A percentile compares a stretch with the other conserved stretches of the same genome.
Conservation (phyloP, 2,113 vertebrate species). For the Rostratula benghalensis region DNA sequence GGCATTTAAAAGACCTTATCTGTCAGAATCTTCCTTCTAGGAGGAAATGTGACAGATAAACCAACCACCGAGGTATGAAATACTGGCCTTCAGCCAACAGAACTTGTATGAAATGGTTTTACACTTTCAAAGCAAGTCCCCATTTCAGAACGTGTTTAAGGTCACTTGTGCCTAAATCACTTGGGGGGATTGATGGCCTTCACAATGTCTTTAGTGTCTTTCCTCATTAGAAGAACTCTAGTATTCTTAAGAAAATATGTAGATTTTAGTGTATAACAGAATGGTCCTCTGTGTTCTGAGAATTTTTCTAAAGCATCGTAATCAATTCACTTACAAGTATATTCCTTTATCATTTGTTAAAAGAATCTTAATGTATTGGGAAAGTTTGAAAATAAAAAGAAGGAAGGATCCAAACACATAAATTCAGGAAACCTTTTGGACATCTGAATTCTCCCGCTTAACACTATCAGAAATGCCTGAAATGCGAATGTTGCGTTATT, state of each 20-base stretch:
- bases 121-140: background rate
- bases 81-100: background rate
- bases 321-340: background rate
- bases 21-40: background rate
- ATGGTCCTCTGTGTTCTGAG: background rate
- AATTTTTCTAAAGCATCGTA: background rate
- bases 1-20: background rate
- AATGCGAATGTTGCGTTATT: background rate
- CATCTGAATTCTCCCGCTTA: background rate
- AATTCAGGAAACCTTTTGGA: background rate
- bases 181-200: background rate
- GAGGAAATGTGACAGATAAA: background rate
- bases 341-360: background rate
- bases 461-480: background rate
- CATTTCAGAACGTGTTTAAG: background rate
- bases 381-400: background rate
- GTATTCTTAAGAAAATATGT: background rate
- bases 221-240: background rate
- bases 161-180: background rate
- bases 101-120: background rate
- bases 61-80: background rate
- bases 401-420: background rate
- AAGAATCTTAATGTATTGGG: background rate
- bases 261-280: background rate
- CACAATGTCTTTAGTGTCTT: background rate